Percentiles rank a stretch among this genome's conserved stretches.
Evolutionary conservation across 2,113 vertebrate genomes (phyloP).

Genomic region (Macroglossus sobrinus): DNA sequence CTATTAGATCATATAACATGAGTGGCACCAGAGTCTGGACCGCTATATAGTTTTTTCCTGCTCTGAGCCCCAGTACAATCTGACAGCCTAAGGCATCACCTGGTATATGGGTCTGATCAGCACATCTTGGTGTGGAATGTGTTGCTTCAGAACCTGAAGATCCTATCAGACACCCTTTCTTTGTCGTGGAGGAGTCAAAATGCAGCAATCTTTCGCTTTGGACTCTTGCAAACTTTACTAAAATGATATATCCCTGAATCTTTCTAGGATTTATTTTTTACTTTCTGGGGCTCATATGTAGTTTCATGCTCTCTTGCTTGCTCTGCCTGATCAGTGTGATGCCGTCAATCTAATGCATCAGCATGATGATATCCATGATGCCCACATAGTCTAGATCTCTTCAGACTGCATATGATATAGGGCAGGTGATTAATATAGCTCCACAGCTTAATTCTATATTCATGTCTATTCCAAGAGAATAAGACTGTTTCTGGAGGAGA

Average conservation of each 20-base stretch:
- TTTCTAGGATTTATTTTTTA: neutral
- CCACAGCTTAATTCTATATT: neutral
- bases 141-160: neutral
- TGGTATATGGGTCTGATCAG: neutral
- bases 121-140: neutral
- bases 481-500: neutral
- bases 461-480: neutral
- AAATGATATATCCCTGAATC: neutral
- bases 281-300: too few relatives aligned
- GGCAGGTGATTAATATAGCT: too few relatives aligned
- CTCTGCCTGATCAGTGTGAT: neutral
- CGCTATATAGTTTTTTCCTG: neutral
- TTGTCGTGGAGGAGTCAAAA: neutral
- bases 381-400: neutral
- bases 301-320: neutral
- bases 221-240: neutral
- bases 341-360: neutral
- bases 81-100: neutral
- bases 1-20: neutral
- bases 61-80: neutral
- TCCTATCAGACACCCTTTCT: neutral
- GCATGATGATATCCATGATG: neutral
- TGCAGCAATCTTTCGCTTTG: neutral
- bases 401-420: neutral
- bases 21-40: neutral